These are phyloP conservation scores for Colletes collaris DNA, from an alignment of 2,888 invertebrate genomes.

Conservation along the genomic window DNA sequence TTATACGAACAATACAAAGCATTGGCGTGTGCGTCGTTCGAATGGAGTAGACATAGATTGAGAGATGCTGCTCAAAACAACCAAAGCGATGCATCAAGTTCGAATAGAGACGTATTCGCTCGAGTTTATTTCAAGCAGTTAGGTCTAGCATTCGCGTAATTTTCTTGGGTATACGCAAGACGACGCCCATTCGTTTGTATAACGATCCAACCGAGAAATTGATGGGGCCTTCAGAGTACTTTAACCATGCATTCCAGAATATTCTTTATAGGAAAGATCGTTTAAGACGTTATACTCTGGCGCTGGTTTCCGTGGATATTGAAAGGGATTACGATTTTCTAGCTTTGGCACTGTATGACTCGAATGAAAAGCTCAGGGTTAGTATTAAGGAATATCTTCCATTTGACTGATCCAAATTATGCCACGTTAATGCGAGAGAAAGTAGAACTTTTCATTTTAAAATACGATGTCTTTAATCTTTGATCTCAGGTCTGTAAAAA, in stretches of 20 bases:
- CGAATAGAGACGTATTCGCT: no score
- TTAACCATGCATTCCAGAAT: conserved; percentile 9
- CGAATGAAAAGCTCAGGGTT: conserved; percentile 57
- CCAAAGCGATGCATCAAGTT: no score
- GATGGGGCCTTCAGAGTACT: neutral
- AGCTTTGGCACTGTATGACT: conserved; percentile 59
- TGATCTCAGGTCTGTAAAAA: no score
- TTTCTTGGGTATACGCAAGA: conserved; percentile 1
- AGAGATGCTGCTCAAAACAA: no score
- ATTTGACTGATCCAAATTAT: conserved; percentile 8
- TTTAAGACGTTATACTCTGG: conserved; percentile 41
- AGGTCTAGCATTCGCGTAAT: conserved; percentile 3
- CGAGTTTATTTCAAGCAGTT: no score
- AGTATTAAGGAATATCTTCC: conserved; percentile 63
- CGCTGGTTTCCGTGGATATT: conserved; percentile 44
- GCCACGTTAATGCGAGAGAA: conserved; percentile 3
- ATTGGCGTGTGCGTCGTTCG: no score
- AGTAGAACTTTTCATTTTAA: conserved; percentile 6
- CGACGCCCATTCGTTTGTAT: conserved; percentile 8
- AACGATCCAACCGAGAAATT: conserved; percentile 20
- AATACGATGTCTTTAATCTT: conserved; percentile 3
- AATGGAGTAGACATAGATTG: no score
- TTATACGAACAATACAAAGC: no score
- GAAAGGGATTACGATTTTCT: conserved; percentile 55
- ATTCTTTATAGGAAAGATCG: conserved; percentile 40